Conservation (phyloP, 2,888 invertebrate genomes). For the Antitype chi region DNA sequence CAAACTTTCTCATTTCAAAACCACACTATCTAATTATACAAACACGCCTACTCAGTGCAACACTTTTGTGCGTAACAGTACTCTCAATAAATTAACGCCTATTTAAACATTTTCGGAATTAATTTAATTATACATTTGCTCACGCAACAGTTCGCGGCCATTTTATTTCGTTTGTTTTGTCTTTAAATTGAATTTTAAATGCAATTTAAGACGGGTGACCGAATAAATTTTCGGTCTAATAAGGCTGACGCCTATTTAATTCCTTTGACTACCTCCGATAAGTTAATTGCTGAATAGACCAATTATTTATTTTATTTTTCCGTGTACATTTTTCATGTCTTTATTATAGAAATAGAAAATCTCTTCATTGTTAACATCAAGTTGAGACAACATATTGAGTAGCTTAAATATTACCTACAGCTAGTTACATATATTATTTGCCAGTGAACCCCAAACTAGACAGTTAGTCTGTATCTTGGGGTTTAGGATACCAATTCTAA, state of each 20-base stretch:
- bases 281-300: conserved; percentile 3
- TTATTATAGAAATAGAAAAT: too few species aligned
- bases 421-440: too few species aligned
- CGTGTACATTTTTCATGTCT: background rate
- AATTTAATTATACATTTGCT: conserved; percentile 63
- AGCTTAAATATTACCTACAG: too few species aligned
- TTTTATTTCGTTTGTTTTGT: conserved; percentile 53
- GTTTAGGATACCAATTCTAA: too few species aligned
- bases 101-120: conserved; percentile 58
- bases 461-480: too few species aligned
- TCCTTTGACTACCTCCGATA: conserved; percentile 8
- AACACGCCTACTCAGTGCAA: conserved; percentile 25
- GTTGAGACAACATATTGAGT: too few species aligned
- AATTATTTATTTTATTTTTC: background rate
- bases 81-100: conserved; percentile 48
- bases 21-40: background rate
- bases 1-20: background rate
- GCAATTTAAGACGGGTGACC: conserved; percentile 49
- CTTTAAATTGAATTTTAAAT: conserved; percentile 59
- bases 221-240: conserved; percentile 37
- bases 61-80: conserved; percentile 31
- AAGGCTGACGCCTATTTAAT: background rate
- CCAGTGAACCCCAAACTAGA: too few species aligned
- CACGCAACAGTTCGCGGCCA: conserved; percentile 50
- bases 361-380: too few species aligned